Conservation (phyloP, 2,113 vertebrate species). For the Trogon melanurus region DNA sequence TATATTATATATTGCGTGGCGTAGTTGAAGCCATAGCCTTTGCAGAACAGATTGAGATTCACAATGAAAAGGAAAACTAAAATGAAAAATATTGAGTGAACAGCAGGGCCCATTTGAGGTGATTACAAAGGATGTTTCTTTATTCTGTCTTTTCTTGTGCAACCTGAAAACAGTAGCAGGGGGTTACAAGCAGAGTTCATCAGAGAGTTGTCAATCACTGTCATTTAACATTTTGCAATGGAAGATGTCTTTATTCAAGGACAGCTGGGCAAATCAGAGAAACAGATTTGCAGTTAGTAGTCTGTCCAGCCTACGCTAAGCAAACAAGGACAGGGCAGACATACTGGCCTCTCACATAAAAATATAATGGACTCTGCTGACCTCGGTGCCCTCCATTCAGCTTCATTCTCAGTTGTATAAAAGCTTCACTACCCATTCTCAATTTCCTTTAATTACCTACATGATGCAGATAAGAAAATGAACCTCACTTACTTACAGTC, state of each 20-base stretch:
- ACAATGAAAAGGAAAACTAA: slow-evolving; percentile 75
- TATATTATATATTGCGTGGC: neutral
- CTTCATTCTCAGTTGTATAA: slow-evolving; percentile 84
- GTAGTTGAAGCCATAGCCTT: slow-evolving; percentile 56
- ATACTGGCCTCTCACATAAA: slow-evolving; percentile 80
- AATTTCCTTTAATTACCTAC: slow-evolving; percentile 92
- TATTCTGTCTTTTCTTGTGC: slow-evolving; percentile 81
- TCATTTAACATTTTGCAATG: slow-evolving; percentile 83
- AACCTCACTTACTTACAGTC: slow-evolving; percentile 81
- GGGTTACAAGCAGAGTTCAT: slow-evolving; percentile 83
- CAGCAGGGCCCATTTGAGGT: slow-evolving; percentile 82
- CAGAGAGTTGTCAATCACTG: slow-evolving; percentile 85
- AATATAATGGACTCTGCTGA: slow-evolving; percentile 85
- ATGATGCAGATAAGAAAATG: slow-evolving; percentile 89
- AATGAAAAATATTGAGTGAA: slow-evolving; percentile 80
- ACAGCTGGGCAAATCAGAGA: slow-evolving; percentile 89
- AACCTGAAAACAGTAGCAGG: slow-evolving; percentile 86
- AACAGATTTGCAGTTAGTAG: slow-evolving; percentile 86
- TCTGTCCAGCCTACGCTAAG: slow-evolving; percentile 84
- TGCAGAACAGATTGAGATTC: slow-evolving; percentile 77
- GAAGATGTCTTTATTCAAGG: slow-evolving; percentile 84
- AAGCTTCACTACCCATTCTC: slow-evolving; percentile 87
- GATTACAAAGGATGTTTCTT: slow-evolving; percentile 84
- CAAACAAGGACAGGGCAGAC: slow-evolving; percentile 84
- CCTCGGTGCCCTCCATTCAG: slow-evolving; percentile 84